These are phyloP conservation scores for Clarias gariepinus DNA, from an alignment of 2,113 vertebrate genomes.

Conservation along the genomic window DNA sequence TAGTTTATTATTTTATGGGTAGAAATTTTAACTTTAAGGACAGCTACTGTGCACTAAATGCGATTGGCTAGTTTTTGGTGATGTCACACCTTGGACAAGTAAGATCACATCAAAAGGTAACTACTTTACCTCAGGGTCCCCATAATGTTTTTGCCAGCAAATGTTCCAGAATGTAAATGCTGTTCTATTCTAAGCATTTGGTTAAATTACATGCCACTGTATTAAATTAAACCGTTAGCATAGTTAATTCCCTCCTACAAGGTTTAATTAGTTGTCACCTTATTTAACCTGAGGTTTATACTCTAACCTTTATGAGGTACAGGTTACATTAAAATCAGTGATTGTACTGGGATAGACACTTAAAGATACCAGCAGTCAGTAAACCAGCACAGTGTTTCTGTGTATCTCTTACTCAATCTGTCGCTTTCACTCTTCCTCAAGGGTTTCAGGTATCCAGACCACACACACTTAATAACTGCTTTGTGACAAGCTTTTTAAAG, in stretches of 20 bases:
- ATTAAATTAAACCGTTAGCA: not conserved
- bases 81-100: not conserved
- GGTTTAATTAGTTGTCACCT: not conserved
- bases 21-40: not conserved
- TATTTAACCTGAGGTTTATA: not conserved
- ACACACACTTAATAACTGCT: slow-evolving; percentile 58
- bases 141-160: not conserved
- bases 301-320: not conserved
- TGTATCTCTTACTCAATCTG: not conserved
- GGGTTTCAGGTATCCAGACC: slow-evolving; percentile 33
- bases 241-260: not conserved
- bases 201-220: not conserved
- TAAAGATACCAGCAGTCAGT: not conserved
- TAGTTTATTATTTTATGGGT: not conserved
- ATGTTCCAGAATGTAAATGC: not conserved
- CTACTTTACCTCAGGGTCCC: not conserved
- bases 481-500: slow-evolving; percentile 48
- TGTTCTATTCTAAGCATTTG: not conserved
- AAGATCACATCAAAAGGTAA: not conserved
- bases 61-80: not conserved
- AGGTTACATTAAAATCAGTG: not conserved
- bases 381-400: not conserved
- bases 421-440: not conserved
- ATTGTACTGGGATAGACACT: not conserved
- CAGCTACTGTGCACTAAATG: not conserved